Conservation (phyloP, 1,140 invertebrate genomes). For the Thaumatotibia leucotreta region DNA sequence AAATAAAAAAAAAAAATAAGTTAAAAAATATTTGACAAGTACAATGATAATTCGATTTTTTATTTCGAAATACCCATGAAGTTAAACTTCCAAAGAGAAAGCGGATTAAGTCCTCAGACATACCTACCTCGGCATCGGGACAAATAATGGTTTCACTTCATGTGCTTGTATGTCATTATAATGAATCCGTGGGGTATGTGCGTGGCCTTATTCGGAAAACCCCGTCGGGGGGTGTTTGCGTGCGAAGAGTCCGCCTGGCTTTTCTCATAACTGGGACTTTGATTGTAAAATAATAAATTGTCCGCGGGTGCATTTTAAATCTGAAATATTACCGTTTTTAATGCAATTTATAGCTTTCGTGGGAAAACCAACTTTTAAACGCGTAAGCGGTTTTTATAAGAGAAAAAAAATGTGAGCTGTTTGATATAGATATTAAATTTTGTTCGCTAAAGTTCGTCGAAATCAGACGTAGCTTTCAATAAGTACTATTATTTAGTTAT, state of each 20-base stretch:
- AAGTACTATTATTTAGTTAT: no score
- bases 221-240: background rate
- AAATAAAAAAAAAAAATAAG: no score
- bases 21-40: no score
- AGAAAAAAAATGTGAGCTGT: background rate
- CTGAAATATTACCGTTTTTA: conserved; percentile 2
- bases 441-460: background rate
- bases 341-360: conserved; percentile 3
- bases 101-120: background rate
- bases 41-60: no score
- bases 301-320: background rate
- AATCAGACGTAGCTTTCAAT: background rate
- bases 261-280: conserved; percentile 11
- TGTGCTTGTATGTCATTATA: background rate
- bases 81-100: background rate
- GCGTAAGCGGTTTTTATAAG: background rate
- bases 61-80: background rate
- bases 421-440: no score
- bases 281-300: conserved; percentile 3
- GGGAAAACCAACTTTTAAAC: background rate
- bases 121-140: no score
- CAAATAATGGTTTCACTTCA: background rate
- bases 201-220: background rate
- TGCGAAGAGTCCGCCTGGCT: background rate
- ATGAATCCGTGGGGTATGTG: background rate